These are phyloP conservation scores for Salvelinus sp. DNA, from an alignment of 2,113 vertebrate genomes.

Conservation along the genomic window DNA sequence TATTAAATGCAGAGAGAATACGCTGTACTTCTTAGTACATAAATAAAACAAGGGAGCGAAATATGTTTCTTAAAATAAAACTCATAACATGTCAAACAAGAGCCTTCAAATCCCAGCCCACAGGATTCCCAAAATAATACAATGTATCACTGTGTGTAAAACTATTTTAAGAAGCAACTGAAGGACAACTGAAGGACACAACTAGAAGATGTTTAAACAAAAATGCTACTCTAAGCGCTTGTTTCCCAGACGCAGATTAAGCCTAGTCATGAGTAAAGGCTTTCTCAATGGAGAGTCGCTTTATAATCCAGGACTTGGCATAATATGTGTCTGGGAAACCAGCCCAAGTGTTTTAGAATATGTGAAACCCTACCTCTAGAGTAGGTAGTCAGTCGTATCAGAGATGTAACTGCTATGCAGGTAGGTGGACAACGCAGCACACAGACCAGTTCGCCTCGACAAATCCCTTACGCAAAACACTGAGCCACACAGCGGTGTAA, in stretches of 20 bases:
- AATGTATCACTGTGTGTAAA: not conserved
- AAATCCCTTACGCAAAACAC: constrained; percentile 47
- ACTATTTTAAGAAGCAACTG: not conserved
- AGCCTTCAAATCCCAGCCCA: no score
- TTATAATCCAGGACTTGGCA: no score
- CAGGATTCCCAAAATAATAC: no score
- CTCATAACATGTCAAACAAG: no score
- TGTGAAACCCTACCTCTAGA: not conserved
- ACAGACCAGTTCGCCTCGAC: constrained; percentile 42
- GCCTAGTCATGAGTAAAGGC: not conserved
- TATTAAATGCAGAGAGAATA: no score
- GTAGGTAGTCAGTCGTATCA: constrained; percentile 41
- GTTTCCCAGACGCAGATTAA: not conserved
- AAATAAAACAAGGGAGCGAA: no score
- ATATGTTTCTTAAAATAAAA: no score
- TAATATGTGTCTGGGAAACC: no score
- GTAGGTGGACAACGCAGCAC: constrained; percentile 43
- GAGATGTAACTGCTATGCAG: constrained; percentile 41
- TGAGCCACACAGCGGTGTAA: constrained; percentile 30
- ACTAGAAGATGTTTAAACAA: not conserved
- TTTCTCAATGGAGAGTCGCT: not conserved
- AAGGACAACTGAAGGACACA: not conserved
- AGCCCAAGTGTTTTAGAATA: not conserved
- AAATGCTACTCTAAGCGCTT: not conserved
- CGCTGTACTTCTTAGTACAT: no score